Evolutionary conservation across 2,113 vertebrate genomes (phyloP).

Genomic region (Oceanites oceanicus): DNA sequence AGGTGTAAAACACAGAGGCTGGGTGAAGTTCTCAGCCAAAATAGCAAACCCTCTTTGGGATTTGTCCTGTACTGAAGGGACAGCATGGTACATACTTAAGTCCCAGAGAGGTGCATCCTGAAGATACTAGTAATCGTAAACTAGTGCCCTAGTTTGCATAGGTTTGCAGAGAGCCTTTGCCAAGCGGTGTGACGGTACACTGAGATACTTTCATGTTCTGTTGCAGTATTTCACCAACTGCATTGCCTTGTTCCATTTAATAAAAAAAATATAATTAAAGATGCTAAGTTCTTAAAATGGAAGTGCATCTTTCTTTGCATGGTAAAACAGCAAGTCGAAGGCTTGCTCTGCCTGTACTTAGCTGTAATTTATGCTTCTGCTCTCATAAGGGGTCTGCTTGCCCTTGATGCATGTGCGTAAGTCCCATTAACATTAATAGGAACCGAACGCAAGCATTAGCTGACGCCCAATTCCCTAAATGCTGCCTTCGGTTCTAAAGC

Average conservation of each 20-base stretch:
- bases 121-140: neutral
- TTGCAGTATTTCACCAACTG: neutral
- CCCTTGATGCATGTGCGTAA: conserved; percentile 22
- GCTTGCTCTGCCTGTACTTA: neutral
- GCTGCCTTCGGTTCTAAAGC: neutral
- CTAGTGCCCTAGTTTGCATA: neutral
- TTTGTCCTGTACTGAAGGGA: neutral
- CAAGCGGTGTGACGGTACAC: neutral
- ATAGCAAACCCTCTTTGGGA: neutral
- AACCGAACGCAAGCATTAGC: conserved; percentile 11
- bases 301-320: neutral
- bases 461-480: neutral
- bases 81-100: neutral
- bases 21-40: neutral
- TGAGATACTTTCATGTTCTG: neutral
- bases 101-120: neutral
- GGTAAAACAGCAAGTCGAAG: neutral
- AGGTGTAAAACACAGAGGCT: neutral
- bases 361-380: conserved; percentile 36
- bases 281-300: conserved; percentile 14
- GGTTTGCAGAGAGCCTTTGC: neutral
- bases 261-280: neutral
- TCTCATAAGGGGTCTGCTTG: neutral
- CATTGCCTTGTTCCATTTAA: neutral
- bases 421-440: conserved; percentile 39